Percentiles rank a stretch among this genome's conserved stretches.
Conservation (phyloP, 2,797 vertebrate species). For the Petrocephalus schoutedeni region DNA sequence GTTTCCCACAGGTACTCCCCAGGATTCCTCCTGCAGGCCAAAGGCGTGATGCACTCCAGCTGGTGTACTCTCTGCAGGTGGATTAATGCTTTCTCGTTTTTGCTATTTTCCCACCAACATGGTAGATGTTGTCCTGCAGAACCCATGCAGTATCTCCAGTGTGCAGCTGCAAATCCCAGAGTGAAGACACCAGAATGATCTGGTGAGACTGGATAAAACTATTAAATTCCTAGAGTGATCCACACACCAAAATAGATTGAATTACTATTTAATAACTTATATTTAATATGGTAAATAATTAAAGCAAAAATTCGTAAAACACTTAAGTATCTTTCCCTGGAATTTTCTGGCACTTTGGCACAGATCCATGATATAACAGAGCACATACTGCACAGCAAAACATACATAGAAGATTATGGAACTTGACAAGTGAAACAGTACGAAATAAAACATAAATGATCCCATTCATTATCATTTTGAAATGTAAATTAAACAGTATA, state of each 20-base stretch:
- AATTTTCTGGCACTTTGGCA: neutral
- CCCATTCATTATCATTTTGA: neutral
- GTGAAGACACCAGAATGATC: neutral
- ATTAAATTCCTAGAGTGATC: neutral
- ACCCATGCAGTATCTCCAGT: neutral
- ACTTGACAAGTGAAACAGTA: neutral
- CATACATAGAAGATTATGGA: neutral
- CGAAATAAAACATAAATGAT: neutral
- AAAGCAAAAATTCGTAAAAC: neutral
- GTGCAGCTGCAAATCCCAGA: neutral
- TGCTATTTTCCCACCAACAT: neutral
- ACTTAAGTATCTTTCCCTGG: neutral
- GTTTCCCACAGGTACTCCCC: neutral
- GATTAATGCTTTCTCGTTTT: neutral
- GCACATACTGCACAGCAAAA: neutral
- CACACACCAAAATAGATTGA: neutral
- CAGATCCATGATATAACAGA: neutral
- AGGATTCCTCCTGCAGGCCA: neutral
- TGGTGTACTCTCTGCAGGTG: neutral
- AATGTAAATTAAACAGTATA: neutral
- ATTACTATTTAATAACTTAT: neutral
- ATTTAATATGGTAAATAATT: neutral
- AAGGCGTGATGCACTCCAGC: neutral
- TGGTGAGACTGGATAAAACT: neutral
- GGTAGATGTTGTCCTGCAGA: neutral